A percentile compares a stretch with the other conserved stretches of the same genome.
These are phyloP conservation scores for Lycophotia porphyrea DNA, from an alignment of 2,888 invertebrate genomes.

Conservation along the genomic window DNA sequence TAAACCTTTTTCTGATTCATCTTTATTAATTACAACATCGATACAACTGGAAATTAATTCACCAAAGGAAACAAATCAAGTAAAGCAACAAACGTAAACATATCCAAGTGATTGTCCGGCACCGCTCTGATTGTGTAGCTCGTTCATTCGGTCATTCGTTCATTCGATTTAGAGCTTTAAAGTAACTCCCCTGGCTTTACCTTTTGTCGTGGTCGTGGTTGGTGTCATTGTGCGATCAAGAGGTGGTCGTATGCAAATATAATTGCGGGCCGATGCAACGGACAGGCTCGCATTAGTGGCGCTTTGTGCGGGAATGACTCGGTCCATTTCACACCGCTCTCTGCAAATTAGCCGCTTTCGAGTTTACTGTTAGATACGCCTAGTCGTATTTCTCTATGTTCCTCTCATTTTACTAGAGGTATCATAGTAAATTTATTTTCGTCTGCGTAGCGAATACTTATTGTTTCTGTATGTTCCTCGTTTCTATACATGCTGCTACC, in stretches of 20 bases:
- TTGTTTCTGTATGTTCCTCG: background rate
- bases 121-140: slow-evolving; percentile 57
- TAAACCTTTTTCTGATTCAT: slow-evolving; percentile 1
- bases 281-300: slow-evolving; percentile 84
- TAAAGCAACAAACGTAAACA: slow-evolving; percentile 24
- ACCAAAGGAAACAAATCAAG: slow-evolving; percentile 37
- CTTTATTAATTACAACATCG: background rate
- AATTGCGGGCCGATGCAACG: slow-evolving; percentile 84
- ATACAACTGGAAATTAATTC: background rate
- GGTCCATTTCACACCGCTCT: slow-evolving; percentile 86
- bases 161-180: slow-evolving; percentile 62
- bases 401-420: slow-evolving; percentile 54
- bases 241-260: slow-evolving; percentile 87
- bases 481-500: background rate
- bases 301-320: slow-evolving; percentile 86
- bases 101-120: slow-evolving; percentile 26
- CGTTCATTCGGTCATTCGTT: slow-evolving; percentile 62
- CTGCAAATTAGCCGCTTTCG: slow-evolving; percentile 83
- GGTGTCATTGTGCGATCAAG: slow-evolving; percentile 74
- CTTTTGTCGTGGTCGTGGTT: slow-evolving; percentile 70
- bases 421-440: slow-evolving; percentile 43
- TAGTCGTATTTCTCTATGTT: slow-evolving; percentile 71
- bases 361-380: slow-evolving; percentile 74
- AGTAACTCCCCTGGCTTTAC: slow-evolving; percentile 72
- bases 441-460: slow-evolving; percentile 4